Percentiles rank a stretch among this genome's conserved stretches.
These are phyloP conservation scores for Ectemnius cavifrons DNA, from an alignment of 2,888 invertebrate genomes.

Conservation along the genomic window DNA sequence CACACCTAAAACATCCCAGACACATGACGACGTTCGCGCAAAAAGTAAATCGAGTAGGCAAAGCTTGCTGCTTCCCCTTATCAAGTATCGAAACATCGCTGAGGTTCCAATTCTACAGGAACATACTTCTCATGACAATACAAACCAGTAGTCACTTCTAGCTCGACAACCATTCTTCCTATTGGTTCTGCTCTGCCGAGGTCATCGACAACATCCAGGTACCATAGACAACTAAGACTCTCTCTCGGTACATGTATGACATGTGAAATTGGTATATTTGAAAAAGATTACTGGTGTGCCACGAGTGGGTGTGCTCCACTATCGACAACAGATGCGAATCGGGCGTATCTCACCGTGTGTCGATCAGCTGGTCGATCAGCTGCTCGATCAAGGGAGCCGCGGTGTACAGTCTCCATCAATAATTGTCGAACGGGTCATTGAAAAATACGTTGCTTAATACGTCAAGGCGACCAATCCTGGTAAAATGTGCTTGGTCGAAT, in stretches of 20 bases:
- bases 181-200: constrained; percentile 5
- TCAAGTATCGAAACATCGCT: too few species aligned
- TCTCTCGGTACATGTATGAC: constrained; percentile 41
- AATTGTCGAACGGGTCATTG: constrained; percentile 36
- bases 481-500: constrained; percentile 32
- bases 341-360: constrained; percentile 24
- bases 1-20: constrained; percentile 40
- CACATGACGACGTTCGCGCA: constrained; percentile 25
- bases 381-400: background rate
- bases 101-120: too few species aligned
- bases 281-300: constrained; percentile 47
- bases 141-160: too few species aligned
- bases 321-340: constrained; percentile 16
- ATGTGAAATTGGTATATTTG: constrained; percentile 57
- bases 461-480: constrained; percentile 35
- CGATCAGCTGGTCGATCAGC: constrained; percentile 18
- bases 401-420: constrained; percentile 44
- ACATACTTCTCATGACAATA: too few species aligned
- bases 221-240: constrained; percentile 38
- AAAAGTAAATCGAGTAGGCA: background rate
- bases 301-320: constrained; percentile 28
- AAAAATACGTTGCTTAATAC: constrained; percentile 43
- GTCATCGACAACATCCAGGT: constrained; percentile 40
- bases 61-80: too few species aligned
- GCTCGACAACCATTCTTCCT: background rate